phyloP scores from a whole-genome alignment of 2,888 invertebrate species.

The Agrochola macilenta region DNA sequence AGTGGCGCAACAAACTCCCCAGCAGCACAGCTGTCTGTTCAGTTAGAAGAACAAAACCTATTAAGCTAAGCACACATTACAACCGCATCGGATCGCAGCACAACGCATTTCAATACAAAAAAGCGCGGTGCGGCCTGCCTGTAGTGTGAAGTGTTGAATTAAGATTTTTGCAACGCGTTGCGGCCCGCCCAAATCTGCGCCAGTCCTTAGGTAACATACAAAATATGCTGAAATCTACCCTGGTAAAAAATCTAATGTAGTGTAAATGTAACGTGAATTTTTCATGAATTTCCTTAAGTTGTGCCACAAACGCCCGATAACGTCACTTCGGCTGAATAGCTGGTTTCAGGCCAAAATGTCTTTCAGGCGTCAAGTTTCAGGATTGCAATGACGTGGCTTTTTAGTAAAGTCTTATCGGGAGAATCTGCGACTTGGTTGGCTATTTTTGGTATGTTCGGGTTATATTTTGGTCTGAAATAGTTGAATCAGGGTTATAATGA shows the following conservation, averaged over 20 bases:
- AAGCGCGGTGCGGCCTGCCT: too few relatives aligned
- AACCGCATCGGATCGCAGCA: too few relatives aligned
- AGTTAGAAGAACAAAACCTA: too few relatives aligned
- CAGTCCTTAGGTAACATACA: background rate
- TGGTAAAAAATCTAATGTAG: background rate
- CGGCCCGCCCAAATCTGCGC: background rate
- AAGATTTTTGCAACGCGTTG: too few relatives aligned
- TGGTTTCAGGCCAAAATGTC: slow-evolving; percentile 39
- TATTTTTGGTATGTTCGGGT: background rate
- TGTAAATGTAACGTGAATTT: slow-evolving; percentile 26
- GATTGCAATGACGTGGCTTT: slow-evolving; percentile 42
- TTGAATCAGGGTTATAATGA: background rate
- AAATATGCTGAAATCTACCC: too few relatives aligned
- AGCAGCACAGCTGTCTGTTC: too few relatives aligned
- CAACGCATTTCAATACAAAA: background rate
- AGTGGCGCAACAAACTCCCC: too few relatives aligned
- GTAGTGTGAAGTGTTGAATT: background rate
- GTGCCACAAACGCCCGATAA: slow-evolving; percentile 41
- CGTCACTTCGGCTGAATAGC: slow-evolving; percentile 36
- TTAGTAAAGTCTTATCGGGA: slow-evolving; percentile 41
- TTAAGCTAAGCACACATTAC: background rate
- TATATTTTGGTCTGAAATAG: background rate
- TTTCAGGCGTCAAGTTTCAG: slow-evolving; percentile 48
- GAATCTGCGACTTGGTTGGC: slow-evolving; percentile 4
- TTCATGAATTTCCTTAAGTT: slow-evolving; percentile 46